phyloP scores from a whole-genome alignment of 2,797 vertebrate species.

The Dromococcyx pavoninus region DNA sequence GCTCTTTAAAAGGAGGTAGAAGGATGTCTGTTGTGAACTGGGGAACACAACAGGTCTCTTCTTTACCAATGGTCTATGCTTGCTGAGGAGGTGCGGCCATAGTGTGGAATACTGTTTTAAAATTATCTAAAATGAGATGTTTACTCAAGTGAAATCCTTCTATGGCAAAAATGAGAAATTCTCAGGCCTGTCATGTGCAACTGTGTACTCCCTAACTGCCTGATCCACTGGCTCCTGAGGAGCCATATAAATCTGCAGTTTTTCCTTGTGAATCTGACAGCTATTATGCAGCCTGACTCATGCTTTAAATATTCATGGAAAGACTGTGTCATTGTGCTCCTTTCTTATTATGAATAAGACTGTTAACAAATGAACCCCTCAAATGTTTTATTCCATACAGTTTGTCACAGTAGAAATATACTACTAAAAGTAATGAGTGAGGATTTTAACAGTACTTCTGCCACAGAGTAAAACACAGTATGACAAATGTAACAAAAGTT shows the following conservation, averaged over 20 bases:
- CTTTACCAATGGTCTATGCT: neutral
- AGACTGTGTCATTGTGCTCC: constrained; percentile 3
- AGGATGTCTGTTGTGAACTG: neutral
- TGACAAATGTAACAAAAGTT: neutral
- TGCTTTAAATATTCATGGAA: constrained; percentile 12
- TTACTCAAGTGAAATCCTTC: constrained; percentile 27
- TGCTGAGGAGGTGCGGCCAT: neutral
- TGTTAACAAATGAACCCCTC: neutral
- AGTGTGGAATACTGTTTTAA: neutral
- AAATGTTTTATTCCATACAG: constrained; percentile 4
- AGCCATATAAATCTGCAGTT: constrained; percentile 29
- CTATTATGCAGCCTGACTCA: constrained; percentile 7
- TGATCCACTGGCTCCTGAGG: neutral
- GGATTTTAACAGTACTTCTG: neutral
- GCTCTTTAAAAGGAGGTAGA: neutral
- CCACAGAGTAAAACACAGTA: neutral
- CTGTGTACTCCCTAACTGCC: neutral
- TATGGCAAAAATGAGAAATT: constrained; percentile 46
- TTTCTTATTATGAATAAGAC: constrained; percentile 8
- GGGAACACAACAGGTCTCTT: neutral
- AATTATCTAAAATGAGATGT: neutral
- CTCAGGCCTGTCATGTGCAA: constrained; percentile 7
- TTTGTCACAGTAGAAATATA: neutral
- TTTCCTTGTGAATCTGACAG: constrained; percentile 30
- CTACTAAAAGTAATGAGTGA: neutral